phyloP scores from a whole-genome alignment of 2,888 invertebrate genomes.

The Phrixothrix hirtus region DNA sequence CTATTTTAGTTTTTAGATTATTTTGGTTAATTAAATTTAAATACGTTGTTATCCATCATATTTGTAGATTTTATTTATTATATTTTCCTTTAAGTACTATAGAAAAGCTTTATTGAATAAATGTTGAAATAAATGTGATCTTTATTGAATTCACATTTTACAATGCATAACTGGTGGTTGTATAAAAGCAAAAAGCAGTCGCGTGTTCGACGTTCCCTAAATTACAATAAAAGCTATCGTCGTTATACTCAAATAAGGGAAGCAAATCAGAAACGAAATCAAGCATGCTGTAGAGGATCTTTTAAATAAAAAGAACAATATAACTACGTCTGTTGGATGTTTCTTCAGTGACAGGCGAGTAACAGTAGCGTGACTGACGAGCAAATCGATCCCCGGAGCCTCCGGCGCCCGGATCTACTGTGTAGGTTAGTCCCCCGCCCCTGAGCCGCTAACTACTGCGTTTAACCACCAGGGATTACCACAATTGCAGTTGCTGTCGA shows the following conservation, averaged over 20 bases:
- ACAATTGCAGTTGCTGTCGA: slow-evolving; percentile 19
- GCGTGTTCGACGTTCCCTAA: background rate
- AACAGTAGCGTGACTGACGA: slow-evolving; percentile 29
- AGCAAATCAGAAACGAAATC: slow-evolving; percentile 24
- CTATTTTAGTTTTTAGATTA: too few relatives aligned
- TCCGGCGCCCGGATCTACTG: slow-evolving; percentile 28
- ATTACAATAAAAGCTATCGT: background rate
- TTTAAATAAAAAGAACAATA: slow-evolving; percentile 14
- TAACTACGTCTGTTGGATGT: slow-evolving; percentile 4
- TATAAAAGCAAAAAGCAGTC: too few relatives aligned
- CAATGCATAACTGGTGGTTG: too few relatives aligned
- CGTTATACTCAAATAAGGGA: slow-evolving; percentile 4
- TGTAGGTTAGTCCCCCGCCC: slow-evolving; percentile 10
- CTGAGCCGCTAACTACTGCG: slow-evolving; percentile 25
- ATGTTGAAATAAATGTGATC: too few relatives aligned
- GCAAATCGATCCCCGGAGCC: slow-evolving; percentile 27
- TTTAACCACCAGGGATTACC: slow-evolving; percentile 30
- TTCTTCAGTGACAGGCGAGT: slow-evolving; percentile 24
- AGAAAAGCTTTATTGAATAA: too few relatives aligned
- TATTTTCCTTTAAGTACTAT: too few relatives aligned
- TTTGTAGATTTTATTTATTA: too few relatives aligned
- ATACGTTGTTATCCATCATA: too few relatives aligned
- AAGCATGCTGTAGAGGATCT: slow-evolving; percentile 21
- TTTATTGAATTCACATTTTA: too few relatives aligned
- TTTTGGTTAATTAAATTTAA: too few relatives aligned